Percentiles rank a stretch among this genome's conserved stretches.
Conservation (phyloP, 2,113 vertebrate species). For the Sylvietta virens region DNA sequence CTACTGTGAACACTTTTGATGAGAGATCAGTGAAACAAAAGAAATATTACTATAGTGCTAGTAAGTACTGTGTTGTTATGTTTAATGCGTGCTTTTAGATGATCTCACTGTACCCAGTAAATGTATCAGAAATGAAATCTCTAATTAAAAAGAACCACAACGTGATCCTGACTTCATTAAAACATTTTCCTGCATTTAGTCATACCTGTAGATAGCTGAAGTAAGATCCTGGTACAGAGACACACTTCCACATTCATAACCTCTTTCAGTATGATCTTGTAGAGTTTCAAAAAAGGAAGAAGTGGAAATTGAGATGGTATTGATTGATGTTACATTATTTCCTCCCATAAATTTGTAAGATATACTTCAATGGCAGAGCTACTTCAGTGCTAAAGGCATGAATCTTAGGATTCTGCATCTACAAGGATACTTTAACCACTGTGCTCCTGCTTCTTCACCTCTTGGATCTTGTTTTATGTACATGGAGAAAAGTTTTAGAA, state of each 20-base stretch:
- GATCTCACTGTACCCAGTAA: background rate
- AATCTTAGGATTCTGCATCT: rapidly evolving
- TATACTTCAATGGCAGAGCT: background rate
- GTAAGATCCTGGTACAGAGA: background rate
- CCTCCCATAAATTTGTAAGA: background rate
- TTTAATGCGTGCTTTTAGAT: background rate
- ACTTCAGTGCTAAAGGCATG: background rate
- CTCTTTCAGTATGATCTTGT: background rate
- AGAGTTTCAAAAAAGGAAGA: background rate
- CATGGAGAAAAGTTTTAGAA: background rate
- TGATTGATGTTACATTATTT: background rate
- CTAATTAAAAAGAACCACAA: background rate
- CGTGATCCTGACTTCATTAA: background rate
- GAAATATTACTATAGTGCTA: background rate
- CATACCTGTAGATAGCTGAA: background rate
- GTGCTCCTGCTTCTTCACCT: background rate
- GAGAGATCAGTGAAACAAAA: background rate
- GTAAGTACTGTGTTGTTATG: background rate
- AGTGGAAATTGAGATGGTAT: background rate
- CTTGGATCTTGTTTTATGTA: background rate
- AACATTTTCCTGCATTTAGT: background rate
- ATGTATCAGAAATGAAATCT: background rate
- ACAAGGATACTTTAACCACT: background rate
- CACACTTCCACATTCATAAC: background rate
- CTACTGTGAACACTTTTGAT: background rate